Evolutionary conservation across 2,797 vertebrate species (phyloP), one percentile per base, ranked within the genome.

Genomic region (Periophthalmus magnuspinnatus): DNA sequence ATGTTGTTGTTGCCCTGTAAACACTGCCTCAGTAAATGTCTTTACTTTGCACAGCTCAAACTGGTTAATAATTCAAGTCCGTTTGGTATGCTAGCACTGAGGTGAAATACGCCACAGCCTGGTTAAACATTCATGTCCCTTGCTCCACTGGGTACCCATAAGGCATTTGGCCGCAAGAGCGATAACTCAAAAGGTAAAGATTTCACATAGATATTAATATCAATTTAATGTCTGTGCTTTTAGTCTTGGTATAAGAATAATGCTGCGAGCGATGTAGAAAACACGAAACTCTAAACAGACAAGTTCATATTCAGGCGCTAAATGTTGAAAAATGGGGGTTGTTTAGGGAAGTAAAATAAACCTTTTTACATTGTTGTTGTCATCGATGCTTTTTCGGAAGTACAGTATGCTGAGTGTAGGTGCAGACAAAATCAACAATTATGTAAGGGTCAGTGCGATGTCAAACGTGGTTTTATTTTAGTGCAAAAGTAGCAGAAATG

Each of bases 61-160:
- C 69, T 78, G 62, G 68, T 92, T 87, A 92, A 91, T 92, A 90
- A 93, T 93, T 92, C 86, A 90, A 67, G 67, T 77, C 65, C 50
- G 77, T 86, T 88, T 86, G 88, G 77, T 82, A 87, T 84, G 85
- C 87, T 81, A 82, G 81, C 85, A 82, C 83, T 78, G 81, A 90
- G 86, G 86, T 87, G 87, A 90, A 84, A 82, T 80, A 88, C 81
- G 79, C 81, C 83, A 85, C 76, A 66, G 76, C 81, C 86, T 87
- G 90, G 89, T 92, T 92, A 90, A 91, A 91, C 89, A 92, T 92
- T 92, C 81, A 92, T 92, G 88, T 88, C 88, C 80, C 88, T 79
- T 75, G 84, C 80, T 84, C 75, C 72, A 84, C 83, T 79, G 85
- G 4, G 60, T 71, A 80, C 83, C 87, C 85, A 69, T 77, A 87